These are phyloP conservation scores for Andrena trimmerana DNA, from an alignment of 2,888 invertebrate species.

Conservation along the genomic window DNA sequence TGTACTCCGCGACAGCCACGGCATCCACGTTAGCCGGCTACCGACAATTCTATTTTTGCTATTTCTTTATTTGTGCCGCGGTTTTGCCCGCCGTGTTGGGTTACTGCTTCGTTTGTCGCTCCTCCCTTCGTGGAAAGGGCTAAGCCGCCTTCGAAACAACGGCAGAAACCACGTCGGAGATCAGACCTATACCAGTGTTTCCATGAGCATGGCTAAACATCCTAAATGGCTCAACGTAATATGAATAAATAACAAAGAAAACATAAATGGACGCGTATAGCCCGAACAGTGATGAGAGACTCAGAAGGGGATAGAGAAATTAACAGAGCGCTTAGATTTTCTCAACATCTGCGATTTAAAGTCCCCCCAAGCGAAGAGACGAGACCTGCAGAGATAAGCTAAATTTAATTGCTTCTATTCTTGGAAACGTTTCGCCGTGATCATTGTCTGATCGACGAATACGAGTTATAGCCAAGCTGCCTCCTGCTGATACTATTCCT, in stretches of 20 bases:
- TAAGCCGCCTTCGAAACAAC: neutral
- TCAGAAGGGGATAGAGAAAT: neutral
- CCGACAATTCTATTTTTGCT: slow-evolving; percentile 76
- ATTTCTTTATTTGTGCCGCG: slow-evolving; percentile 76
- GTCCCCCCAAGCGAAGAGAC: neutral
- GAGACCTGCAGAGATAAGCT: neutral
- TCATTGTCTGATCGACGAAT: slow-evolving; percentile 2
- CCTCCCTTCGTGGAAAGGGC: slow-evolving; percentile 26
- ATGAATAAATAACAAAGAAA: neutral
- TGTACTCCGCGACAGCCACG: slow-evolving; percentile 49
- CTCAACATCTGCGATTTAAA: neutral
- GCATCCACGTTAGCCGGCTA: slow-evolving; percentile 53
- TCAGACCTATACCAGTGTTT: neutral
- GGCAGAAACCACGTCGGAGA: neutral
- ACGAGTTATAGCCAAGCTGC: neutral
- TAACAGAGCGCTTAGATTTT: neutral
- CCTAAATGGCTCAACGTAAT: neutral
- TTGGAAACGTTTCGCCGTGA: neutral
- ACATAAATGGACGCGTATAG: no score
- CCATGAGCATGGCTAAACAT: neutral
- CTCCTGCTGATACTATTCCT: slow-evolving; percentile 11
- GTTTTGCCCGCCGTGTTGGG: slow-evolving; percentile 67
- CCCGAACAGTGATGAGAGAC: neutral
- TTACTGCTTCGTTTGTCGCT: slow-evolving; percentile 38
- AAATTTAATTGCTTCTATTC: slow-evolving; percentile 27